Conservation (phyloP, 1,140 invertebrate genomes). For the Drosophila navojoa region DNA sequence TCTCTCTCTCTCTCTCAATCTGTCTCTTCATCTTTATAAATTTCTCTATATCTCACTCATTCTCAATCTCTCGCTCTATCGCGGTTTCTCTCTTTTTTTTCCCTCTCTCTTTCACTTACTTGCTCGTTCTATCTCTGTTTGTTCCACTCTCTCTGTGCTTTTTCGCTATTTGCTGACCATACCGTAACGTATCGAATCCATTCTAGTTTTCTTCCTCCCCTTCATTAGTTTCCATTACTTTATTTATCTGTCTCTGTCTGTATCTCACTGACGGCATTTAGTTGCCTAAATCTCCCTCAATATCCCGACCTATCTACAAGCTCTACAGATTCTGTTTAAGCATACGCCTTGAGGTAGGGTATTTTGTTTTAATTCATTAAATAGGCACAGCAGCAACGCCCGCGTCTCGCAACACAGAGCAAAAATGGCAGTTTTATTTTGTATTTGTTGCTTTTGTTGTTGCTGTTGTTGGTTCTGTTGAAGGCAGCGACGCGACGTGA, state of each 20-base stretch:
- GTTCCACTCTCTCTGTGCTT: no score
- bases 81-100: background rate
- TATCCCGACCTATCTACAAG: background rate
- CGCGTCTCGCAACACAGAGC: constrained; percentile 41
- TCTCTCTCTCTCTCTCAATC: background rate
- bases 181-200: background rate
- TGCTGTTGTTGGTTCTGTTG: constrained; percentile 65
- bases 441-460: constrained; percentile 16
- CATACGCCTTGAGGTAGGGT: constrained; percentile 2
- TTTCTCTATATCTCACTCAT: background rate
- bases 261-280: no score
- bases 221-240: background rate
- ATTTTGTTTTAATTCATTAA: constrained; percentile 11
- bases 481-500: constrained; percentile 76
- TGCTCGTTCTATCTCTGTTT: no score
- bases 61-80: no score
- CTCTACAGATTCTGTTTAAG: background rate
- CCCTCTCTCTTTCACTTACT: background rate
- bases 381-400: constrained; percentile 40
- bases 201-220: no score
- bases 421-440: constrained; percentile 41
- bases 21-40: background rate
- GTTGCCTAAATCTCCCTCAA: background rate
- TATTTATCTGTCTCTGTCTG: background rate
- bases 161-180: no score